phyloP scores from a whole-genome alignment of 2,888 invertebrate genomes.

The Sisyra terminalis region DNA sequence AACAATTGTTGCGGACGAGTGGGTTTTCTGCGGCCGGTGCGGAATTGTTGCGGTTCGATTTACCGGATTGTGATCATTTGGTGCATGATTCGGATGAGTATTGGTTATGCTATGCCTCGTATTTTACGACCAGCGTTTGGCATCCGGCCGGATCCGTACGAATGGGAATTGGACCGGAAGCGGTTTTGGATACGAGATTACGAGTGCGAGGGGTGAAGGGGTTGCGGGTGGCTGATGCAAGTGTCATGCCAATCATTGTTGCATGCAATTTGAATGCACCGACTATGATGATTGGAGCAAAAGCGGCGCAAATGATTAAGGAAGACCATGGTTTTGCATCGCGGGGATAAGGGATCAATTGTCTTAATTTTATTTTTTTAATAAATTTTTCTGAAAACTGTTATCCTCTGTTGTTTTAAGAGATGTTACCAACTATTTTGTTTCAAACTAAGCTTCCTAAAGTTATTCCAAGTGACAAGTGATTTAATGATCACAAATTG shows the following conservation, averaged over 20 bases:
- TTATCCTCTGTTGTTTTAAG: too few species aligned
- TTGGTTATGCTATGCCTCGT: conserved; percentile 39
- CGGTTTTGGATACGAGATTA: conserved; percentile 34
- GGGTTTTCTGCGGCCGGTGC: conserved; percentile 24
- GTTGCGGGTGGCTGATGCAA: conserved; percentile 33
- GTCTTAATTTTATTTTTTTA: too few species aligned
- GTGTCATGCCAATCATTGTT: conserved; percentile 33
- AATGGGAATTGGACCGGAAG: conserved; percentile 39
- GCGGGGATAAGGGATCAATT: too few species aligned
- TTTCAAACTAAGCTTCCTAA: too few species aligned
- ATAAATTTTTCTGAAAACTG: too few species aligned
- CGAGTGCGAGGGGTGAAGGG: conserved; percentile 34
- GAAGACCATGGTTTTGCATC: too few species aligned
- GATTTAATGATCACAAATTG: too few species aligned
- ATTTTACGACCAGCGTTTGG: conserved; percentile 37
- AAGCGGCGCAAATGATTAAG: conserved; percentile 20
- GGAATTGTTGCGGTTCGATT: conserved; percentile 20
- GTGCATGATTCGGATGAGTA: conserved; percentile 27
- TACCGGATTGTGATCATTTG: conserved; percentile 23
- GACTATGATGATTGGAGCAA: conserved; percentile 29
- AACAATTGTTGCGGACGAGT: conserved; percentile 25
- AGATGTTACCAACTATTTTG: too few species aligned
- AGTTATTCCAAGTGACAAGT: too few species aligned
- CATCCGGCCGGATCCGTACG: conserved; percentile 54
- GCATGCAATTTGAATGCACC: conserved; percentile 37